A percentile compares a stretch with the other conserved stretches of the same genome.
phyloP scores from a whole-genome alignment of 92 coral and sea anemone genomes.

The Bergia sp. region DNA sequence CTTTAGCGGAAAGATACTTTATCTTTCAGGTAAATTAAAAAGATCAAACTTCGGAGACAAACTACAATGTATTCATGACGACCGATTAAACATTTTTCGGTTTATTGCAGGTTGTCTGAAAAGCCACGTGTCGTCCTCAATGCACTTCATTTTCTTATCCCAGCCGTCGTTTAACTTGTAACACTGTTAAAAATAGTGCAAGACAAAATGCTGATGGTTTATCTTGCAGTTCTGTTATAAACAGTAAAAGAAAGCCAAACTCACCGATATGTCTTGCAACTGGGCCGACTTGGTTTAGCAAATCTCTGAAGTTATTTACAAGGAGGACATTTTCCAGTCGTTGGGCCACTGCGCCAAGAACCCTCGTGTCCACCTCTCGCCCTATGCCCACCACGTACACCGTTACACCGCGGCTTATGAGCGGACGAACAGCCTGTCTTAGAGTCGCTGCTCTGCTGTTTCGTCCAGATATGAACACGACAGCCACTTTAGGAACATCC shows the following conservation, averaged over 20 bases:
- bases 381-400: constrained; percentile 84
- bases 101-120: too few relatives aligned
- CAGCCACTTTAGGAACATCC: constrained; percentile 67
- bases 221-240: neutral
- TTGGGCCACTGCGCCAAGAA: constrained; percentile 63
- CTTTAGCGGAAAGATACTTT: too few relatives aligned
- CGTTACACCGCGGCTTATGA: constrained; percentile 77
- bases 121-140: too few relatives aligned
- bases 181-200: too few relatives aligned
- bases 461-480: constrained; percentile 67
- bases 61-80: too few relatives aligned
- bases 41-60: too few relatives aligned
- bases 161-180: too few relatives aligned
- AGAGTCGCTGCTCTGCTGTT: constrained; percentile 53
- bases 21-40: too few relatives aligned
- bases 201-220: too few relatives aligned
- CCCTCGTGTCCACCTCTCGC: constrained; percentile 60
- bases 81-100: too few relatives aligned
- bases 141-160: too few relatives aligned
- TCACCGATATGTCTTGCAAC: constrained; percentile 78
- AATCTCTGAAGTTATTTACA: constrained; percentile 61
- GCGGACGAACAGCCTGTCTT: constrained; percentile 66
- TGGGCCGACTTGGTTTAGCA: constrained; percentile 57
- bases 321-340: constrained; percentile 70
- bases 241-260: neutral